Evolutionary conservation across 2,888 invertebrate species (phyloP).

Genomic region (Subacronicta megacephala): DNA sequence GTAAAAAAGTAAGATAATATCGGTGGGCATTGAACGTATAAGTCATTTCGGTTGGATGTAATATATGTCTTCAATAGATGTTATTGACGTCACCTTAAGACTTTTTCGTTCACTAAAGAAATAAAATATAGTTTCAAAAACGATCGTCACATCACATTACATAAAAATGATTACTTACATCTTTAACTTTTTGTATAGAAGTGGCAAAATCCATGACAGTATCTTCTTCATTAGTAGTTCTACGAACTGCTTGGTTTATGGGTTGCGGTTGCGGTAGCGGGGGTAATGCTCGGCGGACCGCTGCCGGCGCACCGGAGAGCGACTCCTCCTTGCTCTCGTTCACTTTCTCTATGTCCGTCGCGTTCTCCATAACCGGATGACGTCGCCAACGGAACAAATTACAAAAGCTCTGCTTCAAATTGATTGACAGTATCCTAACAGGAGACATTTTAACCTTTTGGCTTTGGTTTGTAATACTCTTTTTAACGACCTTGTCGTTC

Average conservation of each 20-base stretch:
- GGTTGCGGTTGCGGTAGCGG: slow-evolving; percentile 80
- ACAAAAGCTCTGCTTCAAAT: slow-evolving; percentile 95
- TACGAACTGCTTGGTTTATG: slow-evolving; percentile 67
- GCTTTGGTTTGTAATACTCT: slow-evolving; percentile 61
- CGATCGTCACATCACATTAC: too few species aligned
- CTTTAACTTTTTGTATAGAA: slow-evolving; percentile 97
- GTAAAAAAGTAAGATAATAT: too few species aligned
- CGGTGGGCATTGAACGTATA: too few species aligned
- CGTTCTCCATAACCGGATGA: slow-evolving; percentile 66
- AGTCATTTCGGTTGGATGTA: too few species aligned
- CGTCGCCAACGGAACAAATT: slow-evolving; percentile 94
- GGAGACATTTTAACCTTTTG: slow-evolving; percentile 91
- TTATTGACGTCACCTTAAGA: too few species aligned
- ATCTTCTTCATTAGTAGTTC: slow-evolving; percentile 78
- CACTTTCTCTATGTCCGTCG: slow-evolving; percentile 70
- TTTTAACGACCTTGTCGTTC: slow-evolving; percentile 78
- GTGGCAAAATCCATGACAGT: slow-evolving; percentile 95
- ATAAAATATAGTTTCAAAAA: too few species aligned
- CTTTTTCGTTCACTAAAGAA: too few species aligned
- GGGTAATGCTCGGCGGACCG: slow-evolving; percentile 81
- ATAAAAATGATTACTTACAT: slow-evolving; percentile 94
- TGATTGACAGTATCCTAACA: slow-evolving; percentile 92
- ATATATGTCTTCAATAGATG: too few species aligned
- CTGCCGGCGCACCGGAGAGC: slow-evolving; percentile 73
- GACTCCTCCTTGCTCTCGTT: slow-evolving; percentile 67